Conservation (phyloP, 2,797 vertebrate species). For the Amblyraja radiata region DNA sequence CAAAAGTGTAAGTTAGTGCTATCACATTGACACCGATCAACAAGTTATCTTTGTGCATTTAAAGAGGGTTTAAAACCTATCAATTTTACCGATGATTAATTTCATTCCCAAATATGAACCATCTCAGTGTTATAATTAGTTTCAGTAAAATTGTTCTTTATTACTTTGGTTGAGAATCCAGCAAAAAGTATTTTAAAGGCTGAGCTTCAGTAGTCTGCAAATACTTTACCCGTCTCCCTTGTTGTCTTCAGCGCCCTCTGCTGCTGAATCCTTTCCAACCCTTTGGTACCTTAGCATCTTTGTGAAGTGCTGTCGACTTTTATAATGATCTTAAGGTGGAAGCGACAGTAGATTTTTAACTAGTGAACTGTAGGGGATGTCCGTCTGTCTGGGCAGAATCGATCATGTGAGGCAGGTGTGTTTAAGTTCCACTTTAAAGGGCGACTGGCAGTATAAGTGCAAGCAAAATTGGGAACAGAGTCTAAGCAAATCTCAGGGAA, state of each 20-base stretch:
- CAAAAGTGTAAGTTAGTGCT: background rate
- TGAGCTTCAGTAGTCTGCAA: background rate
- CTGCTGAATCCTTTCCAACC: constrained; percentile 21
- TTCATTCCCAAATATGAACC: background rate
- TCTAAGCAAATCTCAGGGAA: too few relatives aligned
- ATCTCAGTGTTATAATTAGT: background rate
- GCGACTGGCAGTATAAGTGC: too few relatives aligned
- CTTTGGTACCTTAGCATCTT: background rate
- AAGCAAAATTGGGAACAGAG: too few relatives aligned
- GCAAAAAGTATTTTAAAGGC: background rate
- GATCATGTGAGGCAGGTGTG: background rate
- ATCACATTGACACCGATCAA: background rate
- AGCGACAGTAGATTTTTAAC: background rate
- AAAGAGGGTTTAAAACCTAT: background rate
- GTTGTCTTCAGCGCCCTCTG: constrained; percentile 2
- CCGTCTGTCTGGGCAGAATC: background rate
- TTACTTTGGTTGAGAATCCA: background rate
- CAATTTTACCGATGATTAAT: background rate
- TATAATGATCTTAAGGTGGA: background rate
- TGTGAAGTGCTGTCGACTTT: too few relatives aligned
- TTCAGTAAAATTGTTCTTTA: background rate
- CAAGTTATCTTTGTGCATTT: background rate
- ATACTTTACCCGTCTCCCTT: background rate
- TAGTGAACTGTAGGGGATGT: background rate
- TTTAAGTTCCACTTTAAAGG: background rate